phyloP scores from a whole-genome alignment of 2,888 invertebrate genomes.

The Auanema sp. region DNA sequence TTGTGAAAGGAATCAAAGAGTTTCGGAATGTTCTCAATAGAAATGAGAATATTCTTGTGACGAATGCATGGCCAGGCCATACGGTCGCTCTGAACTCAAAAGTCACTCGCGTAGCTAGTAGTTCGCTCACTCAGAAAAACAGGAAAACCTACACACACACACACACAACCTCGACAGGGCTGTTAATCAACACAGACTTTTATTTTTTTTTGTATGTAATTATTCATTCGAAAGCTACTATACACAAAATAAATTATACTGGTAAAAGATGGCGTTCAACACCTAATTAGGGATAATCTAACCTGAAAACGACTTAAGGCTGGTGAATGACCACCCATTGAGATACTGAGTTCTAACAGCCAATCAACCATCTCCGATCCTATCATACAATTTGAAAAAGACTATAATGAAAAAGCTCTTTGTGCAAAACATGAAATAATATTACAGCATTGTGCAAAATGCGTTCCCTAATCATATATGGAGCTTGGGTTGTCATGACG shows the following conservation, averaged over 20 bases:
- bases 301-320: slow-evolving; percentile 36
- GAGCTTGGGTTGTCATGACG: slow-evolving; percentile 39
- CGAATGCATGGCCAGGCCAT: slow-evolving; percentile 10
- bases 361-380: slow-evolving; percentile 82
- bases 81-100: slow-evolving; percentile 6
- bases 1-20: neutral
- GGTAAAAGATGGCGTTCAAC: neutral
- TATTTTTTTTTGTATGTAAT: too few relatives aligned
- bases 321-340: slow-evolving; percentile 14
- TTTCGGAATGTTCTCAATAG: neutral
- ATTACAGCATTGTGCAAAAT: slow-evolving; percentile 35
- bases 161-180: too few relatives aligned
- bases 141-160: neutral
- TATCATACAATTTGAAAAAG: slow-evolving; percentile 72
- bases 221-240: too few relatives aligned
- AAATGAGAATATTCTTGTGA: too few relatives aligned
- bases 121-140: neutral
- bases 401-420: slow-evolving; percentile 17
- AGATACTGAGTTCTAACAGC: slow-evolving; percentile 72
- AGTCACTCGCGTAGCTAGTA: neutral
- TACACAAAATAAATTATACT: too few relatives aligned
- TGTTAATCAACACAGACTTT: too few relatives aligned
- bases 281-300: neutral
- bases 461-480: slow-evolving; percentile 48
- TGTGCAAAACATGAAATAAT: neutral